phyloP scores from a whole-genome alignment of 2,888 invertebrate species.

The Leptarthrus brevirostris region DNA sequence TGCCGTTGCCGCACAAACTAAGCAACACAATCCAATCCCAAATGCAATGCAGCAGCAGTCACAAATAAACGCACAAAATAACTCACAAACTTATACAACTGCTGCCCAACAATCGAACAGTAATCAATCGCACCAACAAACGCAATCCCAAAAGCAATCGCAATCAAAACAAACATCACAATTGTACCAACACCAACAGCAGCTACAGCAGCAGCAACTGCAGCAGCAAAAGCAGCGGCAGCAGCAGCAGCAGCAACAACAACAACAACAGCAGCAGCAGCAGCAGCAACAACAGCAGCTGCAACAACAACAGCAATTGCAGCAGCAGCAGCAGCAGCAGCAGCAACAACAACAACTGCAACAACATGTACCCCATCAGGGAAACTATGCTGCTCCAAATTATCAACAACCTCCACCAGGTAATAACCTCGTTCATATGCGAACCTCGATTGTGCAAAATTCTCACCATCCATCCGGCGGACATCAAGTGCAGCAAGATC shows the following conservation, averaged over 20 bases:
- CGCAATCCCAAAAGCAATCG: slow-evolving; percentile 54
- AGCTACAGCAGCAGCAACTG: slow-evolving; percentile 59
- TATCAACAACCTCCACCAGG: slow-evolving; percentile 56
- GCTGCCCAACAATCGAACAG: slow-evolving; percentile 57
- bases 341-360: slow-evolving; percentile 55
- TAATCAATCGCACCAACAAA: slow-evolving; percentile 56
- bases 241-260: slow-evolving; percentile 58
- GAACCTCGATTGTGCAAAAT: slow-evolving; percentile 65
- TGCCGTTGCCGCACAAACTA: slow-evolving; percentile 56
- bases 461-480: slow-evolving; percentile 66
- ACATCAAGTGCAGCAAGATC: slow-evolving; percentile 53
- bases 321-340: slow-evolving; percentile 59
- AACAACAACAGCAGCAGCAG: slow-evolving; percentile 55
- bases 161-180: slow-evolving; percentile 21
- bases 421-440: slow-evolving; percentile 63
- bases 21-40: slow-evolving; percentile 57
- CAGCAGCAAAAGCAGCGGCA: slow-evolving; percentile 57
- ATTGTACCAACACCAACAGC: slow-evolving; percentile 55
- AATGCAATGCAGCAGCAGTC: slow-evolving; percentile 50
- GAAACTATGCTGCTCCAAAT: slow-evolving; percentile 53
- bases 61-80: slow-evolving; percentile 56
- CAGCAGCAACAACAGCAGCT: slow-evolving; percentile 31
- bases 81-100: slow-evolving; percentile 57
- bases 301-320: slow-evolving; percentile 53
- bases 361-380: slow-evolving; percentile 55